phyloP scores from a whole-genome alignment of 2,113 vertebrate species.

The Cricetomys ansorgei region DNA sequence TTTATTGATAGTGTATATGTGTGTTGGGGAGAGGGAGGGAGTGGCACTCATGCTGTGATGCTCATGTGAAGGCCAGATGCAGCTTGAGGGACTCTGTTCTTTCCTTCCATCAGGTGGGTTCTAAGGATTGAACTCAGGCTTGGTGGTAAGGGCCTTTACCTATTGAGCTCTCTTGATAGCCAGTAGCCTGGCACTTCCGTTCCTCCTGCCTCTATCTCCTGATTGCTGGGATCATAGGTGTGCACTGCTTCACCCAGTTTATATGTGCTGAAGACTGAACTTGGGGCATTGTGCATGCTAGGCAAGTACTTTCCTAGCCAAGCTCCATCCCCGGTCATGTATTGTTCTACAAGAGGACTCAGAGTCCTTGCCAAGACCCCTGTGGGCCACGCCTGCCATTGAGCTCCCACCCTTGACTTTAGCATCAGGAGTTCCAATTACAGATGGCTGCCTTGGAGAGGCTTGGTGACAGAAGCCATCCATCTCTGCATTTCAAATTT shows the following conservation, averaged over 20 bases:
- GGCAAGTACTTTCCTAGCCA: neutral
- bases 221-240: neutral
- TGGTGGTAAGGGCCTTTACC: neutral
- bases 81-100: neutral
- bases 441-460: constrained; percentile 62
- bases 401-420: constrained; percentile 41
- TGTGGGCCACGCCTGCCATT: neutral
- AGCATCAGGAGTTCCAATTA: constrained; percentile 53
- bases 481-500: constrained; percentile 70
- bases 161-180: neutral
- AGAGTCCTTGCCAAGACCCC: neutral
- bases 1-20: neutral
- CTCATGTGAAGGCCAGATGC: neutral
- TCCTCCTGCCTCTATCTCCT: neutral
- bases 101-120: neutral
- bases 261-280: too few relatives aligned
- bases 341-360: neutral
- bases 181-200: neutral
- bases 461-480: constrained; percentile 62
- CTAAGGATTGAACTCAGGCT: neutral
- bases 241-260: neutral
- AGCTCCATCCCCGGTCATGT: neutral
- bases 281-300: neutral
- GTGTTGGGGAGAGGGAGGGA: too few relatives aligned
- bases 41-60: neutral